phyloP scores from a whole-genome alignment of 92 coral and sea anemone genomes.

The Bergia sp. region DNA sequence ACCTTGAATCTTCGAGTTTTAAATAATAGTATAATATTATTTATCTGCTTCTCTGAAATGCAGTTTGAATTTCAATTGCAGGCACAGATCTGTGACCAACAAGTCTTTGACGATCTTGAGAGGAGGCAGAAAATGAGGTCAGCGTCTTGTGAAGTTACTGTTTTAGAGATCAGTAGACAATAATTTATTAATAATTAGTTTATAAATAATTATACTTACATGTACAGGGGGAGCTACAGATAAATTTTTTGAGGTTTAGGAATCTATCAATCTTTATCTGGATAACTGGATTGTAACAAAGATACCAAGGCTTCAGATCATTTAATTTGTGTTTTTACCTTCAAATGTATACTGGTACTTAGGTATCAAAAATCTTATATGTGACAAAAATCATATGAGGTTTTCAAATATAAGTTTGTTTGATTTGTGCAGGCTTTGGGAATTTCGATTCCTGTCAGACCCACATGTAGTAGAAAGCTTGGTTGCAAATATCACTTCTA shows the following conservation, averaged over 20 bases:
- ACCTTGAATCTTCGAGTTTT: too few relatives aligned
- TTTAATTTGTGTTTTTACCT: too few relatives aligned
- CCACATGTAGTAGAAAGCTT: too few relatives aligned
- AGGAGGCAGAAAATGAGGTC: slow-evolving; percentile 74
- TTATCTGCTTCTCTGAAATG: neutral
- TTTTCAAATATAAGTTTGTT: too few relatives aligned
- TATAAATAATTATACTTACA: too few relatives aligned
- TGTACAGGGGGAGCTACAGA: neutral
- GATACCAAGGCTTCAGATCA: neutral
- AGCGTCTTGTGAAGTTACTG: neutral
- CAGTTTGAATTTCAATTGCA: slow-evolving; percentile 26
- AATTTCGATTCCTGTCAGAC: too few relatives aligned
- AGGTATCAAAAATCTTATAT: neutral
- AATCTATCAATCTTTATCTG: neutral
- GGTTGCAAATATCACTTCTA: too few relatives aligned
- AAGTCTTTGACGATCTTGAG: slow-evolving; percentile 64
- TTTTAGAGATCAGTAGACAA: neutral
- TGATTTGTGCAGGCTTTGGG: too few relatives aligned
- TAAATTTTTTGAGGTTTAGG: neutral
- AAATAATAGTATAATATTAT: too few relatives aligned
- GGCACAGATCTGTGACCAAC: slow-evolving; percentile 84
- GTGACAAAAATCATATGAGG: too few relatives aligned
- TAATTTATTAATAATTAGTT: neutral
- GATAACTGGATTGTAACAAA: neutral
- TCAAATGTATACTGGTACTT: too few relatives aligned